These are phyloP conservation scores for Chaenogobius annularis DNA, from an alignment of 2,113 vertebrate species.

Conservation along the genomic window DNA sequence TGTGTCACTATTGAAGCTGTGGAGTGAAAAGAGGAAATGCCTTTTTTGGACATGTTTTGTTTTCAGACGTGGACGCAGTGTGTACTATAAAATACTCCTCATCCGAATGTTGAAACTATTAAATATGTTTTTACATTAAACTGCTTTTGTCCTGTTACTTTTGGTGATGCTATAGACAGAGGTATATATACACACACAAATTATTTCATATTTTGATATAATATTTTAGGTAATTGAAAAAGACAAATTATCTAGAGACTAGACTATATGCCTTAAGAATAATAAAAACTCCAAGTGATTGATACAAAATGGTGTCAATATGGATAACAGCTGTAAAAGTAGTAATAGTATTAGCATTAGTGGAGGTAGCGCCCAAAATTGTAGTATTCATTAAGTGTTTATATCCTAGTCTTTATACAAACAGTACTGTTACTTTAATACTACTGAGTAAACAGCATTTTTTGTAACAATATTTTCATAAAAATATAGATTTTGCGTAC, in stretches of 20 bases:
- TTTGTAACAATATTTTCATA: neutral
- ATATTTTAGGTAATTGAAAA: too few relatives aligned
- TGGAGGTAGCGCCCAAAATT: too few relatives aligned
- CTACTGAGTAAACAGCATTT: neutral
- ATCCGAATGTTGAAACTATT: constrained; percentile 73
- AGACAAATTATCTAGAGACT: too few relatives aligned
- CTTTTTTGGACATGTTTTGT: constrained; percentile 35
- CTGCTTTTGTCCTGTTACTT: neutral
- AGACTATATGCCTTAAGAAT: too few relatives aligned
- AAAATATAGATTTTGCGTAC: neutral
- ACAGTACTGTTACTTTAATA: neutral
- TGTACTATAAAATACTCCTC: constrained; percentile 61
- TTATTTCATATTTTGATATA: too few relatives aligned
- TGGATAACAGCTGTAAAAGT: too few relatives aligned
- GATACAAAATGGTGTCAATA: too few relatives aligned
- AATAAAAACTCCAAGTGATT: too few relatives aligned
- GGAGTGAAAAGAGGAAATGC: constrained; percentile 43
- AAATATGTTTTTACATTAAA: constrained; percentile 59
- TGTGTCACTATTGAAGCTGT: constrained; percentile 55
- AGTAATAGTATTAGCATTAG: too few relatives aligned
- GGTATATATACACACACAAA: too few relatives aligned
- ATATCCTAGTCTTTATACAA: neutral
- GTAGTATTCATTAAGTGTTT: neutral
- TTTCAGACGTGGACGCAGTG: constrained; percentile 51
- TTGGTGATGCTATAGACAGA: neutral